Evolutionary conservation across 2,797 vertebrate genomes (phyloP), one percentile per base, ranked within the genome.

Genomic region (Gymnothorax javanicus): DNA sequence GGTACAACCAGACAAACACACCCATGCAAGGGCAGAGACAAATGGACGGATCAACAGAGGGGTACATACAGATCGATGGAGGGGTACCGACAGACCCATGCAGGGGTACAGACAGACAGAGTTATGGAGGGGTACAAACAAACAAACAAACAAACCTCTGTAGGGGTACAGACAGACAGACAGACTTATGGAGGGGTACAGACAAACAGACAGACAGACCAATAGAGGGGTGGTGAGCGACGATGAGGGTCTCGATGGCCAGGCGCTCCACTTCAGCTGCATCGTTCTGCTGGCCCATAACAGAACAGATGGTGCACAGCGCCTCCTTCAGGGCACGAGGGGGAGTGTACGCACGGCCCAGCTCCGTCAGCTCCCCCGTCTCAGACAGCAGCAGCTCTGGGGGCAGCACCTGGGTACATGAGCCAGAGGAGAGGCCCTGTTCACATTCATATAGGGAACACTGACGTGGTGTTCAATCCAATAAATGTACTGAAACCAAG

Each of bases 221-320:
- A 90, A 99, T 94, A 67, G 97, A 99, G 1, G 98, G 98, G 91
- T 99, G 99, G 89, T 98, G 97, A 82, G 96, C 94, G 87, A 98
- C 91, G 33, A 98, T 94, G 87, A 99, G 94, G 91, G 96, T 95
- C 89, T 98, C 97, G 93, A 96, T 94, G 20, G 97, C 98, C 90
- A 99, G 89, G 20, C 95, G 96, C 88, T 98, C 97, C 0, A 96
- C 95, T 92, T 97, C 96, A 0, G 75, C 33, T 0, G 92, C 60
- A 84, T 98, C 97, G 0, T 93, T 93, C 93, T 97, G 97, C 75
- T 97, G 94, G 75, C 94, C 96, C 20, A 97, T 96, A 56, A 96
- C 94, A 0, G 95, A 95, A 0, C 97, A 97, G 90, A 99, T 92
- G 2, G 96, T 94, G 87, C 94, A 95, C 50, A 99, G 95, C 0